Evolutionary conservation across 2,797 vertebrate species (phyloP), one percentile per base, ranked within the genome.

Genomic region (Falco rusticolus): DNA sequence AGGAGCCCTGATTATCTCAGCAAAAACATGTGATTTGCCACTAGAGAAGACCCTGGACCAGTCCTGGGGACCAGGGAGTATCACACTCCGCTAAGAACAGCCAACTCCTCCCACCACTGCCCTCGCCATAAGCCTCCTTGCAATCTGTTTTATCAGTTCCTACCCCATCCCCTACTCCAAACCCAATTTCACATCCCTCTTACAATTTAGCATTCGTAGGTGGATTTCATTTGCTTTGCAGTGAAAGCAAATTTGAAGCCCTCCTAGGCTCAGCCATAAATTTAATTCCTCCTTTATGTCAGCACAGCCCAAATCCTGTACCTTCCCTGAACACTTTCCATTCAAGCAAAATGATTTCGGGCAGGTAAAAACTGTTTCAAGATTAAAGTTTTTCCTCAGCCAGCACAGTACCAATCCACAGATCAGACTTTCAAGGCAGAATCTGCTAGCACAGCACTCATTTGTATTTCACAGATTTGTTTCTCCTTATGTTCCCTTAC

Each of bases 391-490:
- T 48, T 13, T 19, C 34, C 74, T 93, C 93, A 93, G 74, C 75
- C 85, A 93, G 76, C 90, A 89, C 83, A 63, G 51, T 21, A 41
- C 56, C 80, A 90, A 85, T 39, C 88, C 83, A 20, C 75, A 94
- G 48, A 16, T 1, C 71, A 87, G 69, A 61, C 29, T 79, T 76
- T 69, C 79, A 83, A 76, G 60, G 85, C 93, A 85, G 51, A 84
- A 60, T 7, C 72, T 84, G 76, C 76, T 21, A 61, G 78, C 59
- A 57, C 33, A 76, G 71, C 21, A 2, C 19, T 94, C 57, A 60
- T 91, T 94, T 96, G 64, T 86, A 64, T 65, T 86, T 89, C 93
- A 92, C 81, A 84, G 74, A 59, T 89, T 82, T 74, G 81, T 56
- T 92, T 89, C 75, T 89, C 86, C 86, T 19, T 82, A 20, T 76